These are phyloP conservation scores for Cerastis rubricosa DNA, from an alignment of 2,888 invertebrate species.

Conservation along the genomic window DNA sequence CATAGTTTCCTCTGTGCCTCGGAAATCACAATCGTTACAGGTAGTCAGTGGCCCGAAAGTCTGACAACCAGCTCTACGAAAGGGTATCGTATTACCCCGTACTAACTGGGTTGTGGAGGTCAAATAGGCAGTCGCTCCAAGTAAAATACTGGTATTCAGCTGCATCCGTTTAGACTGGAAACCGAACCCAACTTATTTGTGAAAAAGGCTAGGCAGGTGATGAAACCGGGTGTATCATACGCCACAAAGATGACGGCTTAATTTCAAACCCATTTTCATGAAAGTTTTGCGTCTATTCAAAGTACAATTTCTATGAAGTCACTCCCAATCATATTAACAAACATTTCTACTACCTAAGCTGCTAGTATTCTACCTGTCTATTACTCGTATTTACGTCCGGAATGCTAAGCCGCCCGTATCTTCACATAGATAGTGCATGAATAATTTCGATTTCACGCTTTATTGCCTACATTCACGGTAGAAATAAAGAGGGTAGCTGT, in stretches of 20 bases:
- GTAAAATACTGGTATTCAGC: no score
- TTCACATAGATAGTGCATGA: conserved; percentile 51
- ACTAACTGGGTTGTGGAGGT: no score
- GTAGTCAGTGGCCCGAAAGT: no score
- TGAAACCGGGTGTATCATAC: not conserved
- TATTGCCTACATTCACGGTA: conserved; percentile 49
- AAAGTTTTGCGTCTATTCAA: not conserved
- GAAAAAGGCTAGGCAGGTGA: no score
- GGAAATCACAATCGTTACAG: no score
- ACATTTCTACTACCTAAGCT: conserved; percentile 20
- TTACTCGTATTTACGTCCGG: conserved; percentile 38
- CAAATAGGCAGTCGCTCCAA: no score
- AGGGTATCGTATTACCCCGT: no score
- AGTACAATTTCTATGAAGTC: not conserved
- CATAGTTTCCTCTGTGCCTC: no score
- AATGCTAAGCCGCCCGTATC: conserved; percentile 37
- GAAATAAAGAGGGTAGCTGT: not conserved
- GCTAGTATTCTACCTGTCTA: conserved; percentile 7
- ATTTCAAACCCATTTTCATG: not conserved
- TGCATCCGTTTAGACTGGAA: no score
- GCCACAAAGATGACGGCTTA: not conserved
- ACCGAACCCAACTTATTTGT: no score
- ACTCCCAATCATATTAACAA: not conserved
- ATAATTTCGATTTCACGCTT: conserved; percentile 54
- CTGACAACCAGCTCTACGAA: no score